Evolutionary conservation across 2,797 vertebrate genomes (phyloP).

Genomic region (Cossypha dichroa): DNA sequence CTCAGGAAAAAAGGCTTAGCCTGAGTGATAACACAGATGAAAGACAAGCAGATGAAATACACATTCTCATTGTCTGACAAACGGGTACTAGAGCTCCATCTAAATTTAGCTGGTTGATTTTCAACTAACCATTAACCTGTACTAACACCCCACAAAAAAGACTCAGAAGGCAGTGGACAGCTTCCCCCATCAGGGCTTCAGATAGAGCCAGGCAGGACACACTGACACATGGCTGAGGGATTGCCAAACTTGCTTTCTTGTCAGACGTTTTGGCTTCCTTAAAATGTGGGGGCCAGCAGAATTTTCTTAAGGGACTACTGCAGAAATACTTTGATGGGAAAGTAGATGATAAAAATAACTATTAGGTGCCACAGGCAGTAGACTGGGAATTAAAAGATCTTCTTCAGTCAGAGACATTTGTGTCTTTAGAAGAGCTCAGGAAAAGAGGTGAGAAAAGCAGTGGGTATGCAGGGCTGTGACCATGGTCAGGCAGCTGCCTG

Average conservation of each 20-base stretch:
- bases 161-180: background rate
- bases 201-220: background rate
- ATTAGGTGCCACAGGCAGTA: background rate
- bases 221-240: background rate
- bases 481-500: background rate
- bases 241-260: background rate
- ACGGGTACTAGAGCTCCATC: background rate
- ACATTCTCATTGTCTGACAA: background rate
- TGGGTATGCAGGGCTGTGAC: background rate
- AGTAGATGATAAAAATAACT: background rate
- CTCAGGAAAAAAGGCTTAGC: background rate
- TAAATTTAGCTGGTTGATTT: background rate
- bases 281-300: background rate
- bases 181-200: background rate
- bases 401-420: background rate
- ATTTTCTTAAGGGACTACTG: background rate
- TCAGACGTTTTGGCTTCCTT: background rate
- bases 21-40: background rate
- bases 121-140: background rate
- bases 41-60: background rate
- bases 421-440: background rate
- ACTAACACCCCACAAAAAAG: background rate
- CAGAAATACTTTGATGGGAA: background rate
- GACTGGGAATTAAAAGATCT: background rate
- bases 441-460: background rate